These are phyloP conservation scores for Rhinopomastus cyanomelas DNA, from an alignment of 2,113 vertebrate genomes.

Conservation along the genomic window DNA sequence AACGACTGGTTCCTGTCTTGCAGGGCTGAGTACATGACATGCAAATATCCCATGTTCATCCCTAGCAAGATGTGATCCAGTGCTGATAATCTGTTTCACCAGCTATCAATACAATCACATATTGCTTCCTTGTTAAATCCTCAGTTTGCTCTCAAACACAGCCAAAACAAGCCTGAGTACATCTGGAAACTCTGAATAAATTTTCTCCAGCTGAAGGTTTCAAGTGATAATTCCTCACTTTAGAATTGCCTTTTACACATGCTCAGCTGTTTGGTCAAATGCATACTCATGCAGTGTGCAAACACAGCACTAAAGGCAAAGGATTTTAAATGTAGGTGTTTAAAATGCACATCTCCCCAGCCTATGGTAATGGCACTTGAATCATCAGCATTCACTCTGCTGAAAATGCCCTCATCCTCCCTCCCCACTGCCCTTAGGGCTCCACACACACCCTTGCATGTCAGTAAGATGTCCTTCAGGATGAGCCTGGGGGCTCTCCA, in stretches of 20 bases:
- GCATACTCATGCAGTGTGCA: constrained; percentile 53
- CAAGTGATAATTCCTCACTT: constrained; percentile 45
- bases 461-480: not conserved
- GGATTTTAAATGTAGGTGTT: constrained; percentile 7
- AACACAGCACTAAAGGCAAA: not conserved
- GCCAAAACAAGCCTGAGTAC: not conserved
- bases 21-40: not conserved
- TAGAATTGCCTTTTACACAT: not conserved
- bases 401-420: not conserved
- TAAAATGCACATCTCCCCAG: constrained; percentile 22
- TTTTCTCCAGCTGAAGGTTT: constrained; percentile 60
- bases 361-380: not conserved
- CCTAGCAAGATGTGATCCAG: not conserved
- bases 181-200: constrained; percentile 29
- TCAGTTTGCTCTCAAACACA: constrained; percentile 21
- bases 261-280: constrained; percentile 40
- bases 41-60: not conserved
- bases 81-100: not conserved
- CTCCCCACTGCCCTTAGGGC: not conserved
- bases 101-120: not conserved
- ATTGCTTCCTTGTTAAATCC: constrained; percentile 10
- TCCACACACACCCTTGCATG: not conserved
- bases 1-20: not conserved
- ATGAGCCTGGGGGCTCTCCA: fast-evolving
- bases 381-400: not conserved